Base-by-base conservation (phyloP, 2,113 vertebrate species). In the Tachysurus fulvidraco region DNA sequence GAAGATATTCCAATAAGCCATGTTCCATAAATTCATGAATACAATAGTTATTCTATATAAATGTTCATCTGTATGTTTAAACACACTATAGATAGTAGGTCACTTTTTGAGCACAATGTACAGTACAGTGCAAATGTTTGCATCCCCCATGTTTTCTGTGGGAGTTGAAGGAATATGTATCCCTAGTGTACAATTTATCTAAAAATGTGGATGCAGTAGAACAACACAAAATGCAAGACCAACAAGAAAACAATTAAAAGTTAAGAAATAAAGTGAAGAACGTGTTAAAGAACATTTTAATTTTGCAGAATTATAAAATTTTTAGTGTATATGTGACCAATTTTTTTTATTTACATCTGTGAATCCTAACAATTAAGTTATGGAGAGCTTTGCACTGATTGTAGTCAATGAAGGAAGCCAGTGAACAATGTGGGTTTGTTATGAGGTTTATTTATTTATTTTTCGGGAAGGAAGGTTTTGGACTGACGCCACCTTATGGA, bases 401-500 rank as follows among this genome's bases (percentile, higher is more conserved):
- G n/a, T n/a, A n/a, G n/a, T n/a, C n/a, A n/a, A n/a, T n/a, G n/a
- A 77, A 3, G 11, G 10, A 74, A 76, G 21, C 17, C 3, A 10
- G 21, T 71, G 17, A 23, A 73, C 44, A 44, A 23, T 23, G 21
- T 73, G 69, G 69, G 69, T 46, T 41, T 44, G 69, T 73, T 73
- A 11, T 21, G 21, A 21, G 21, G 21, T 25, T 25, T 74, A 4
- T 76, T 55, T 78, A n/a, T 28, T 28, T n/a, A n/a, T n/a, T 7
- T 78, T 11, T 1, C 2, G 1, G 36, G 36, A 36, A 9, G 1
- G 46, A 52, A 77, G 1, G 2, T 4, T 10, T 25, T 16, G 12
- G 36, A 4, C 28, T 62, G 80, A 13, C 3, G 89, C 89, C 89
- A 86, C 73, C 90, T 41, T 44, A 91, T 90, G 91, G 91, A 74